A percentile compares a stretch with the other conserved stretches of the same genome.
phyloP scores from a whole-genome alignment of 2,888 invertebrate genomes.

The Apocheima hispidaria region DNA sequence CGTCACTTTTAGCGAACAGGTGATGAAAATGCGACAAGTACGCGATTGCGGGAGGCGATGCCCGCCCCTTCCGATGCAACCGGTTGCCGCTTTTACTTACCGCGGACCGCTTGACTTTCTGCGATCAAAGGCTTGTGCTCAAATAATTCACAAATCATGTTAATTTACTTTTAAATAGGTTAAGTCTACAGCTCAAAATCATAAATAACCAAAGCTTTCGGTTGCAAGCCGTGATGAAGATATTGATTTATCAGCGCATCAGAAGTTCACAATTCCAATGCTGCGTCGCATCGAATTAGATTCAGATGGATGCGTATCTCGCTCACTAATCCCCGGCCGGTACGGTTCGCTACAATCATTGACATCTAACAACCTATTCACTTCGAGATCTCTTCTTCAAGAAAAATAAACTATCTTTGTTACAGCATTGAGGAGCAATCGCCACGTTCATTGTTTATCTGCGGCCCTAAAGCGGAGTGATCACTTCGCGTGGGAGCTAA shows the following conservation, averaged over 20 bases:
- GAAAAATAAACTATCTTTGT: slow-evolving; percentile 82
- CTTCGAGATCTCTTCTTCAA: slow-evolving; percentile 73
- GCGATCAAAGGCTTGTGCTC: slow-evolving; percentile 44
- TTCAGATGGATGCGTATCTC: slow-evolving; percentile 70
- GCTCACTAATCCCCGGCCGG: slow-evolving; percentile 69
- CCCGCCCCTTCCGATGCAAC: slow-evolving; percentile 77
- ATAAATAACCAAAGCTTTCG: slow-evolving; percentile 13
- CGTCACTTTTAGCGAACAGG: slow-evolving; percentile 83
- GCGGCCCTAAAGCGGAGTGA: slow-evolving; percentile 78
- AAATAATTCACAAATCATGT: slow-evolving; percentile 31
- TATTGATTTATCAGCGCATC: slow-evolving; percentile 83
- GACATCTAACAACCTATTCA: slow-evolving; percentile 72
- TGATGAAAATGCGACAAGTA: slow-evolving; percentile 85
- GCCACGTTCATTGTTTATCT: slow-evolving; percentile 84
- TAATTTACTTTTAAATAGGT: slow-evolving; percentile 16
- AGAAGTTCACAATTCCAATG: slow-evolving; percentile 75
- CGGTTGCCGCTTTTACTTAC: slow-evolving; percentile 74
- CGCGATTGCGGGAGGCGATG: slow-evolving; percentile 75
- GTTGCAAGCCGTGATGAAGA: slow-evolving; percentile 62
- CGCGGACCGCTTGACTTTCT: slow-evolving; percentile 44
- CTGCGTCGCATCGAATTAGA: slow-evolving; percentile 75
- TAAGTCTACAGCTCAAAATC: slow-evolving; percentile 2
- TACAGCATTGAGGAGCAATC: slow-evolving; percentile 81
- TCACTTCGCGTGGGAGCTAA: slow-evolving; percentile 82
- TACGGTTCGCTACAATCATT: slow-evolving; percentile 72